A percentile compares a stretch with the other conserved stretches of the same genome.
phyloP scores from a whole-genome alignment of 2,888 invertebrate genomes.

The Aporophyla nigra region DNA sequence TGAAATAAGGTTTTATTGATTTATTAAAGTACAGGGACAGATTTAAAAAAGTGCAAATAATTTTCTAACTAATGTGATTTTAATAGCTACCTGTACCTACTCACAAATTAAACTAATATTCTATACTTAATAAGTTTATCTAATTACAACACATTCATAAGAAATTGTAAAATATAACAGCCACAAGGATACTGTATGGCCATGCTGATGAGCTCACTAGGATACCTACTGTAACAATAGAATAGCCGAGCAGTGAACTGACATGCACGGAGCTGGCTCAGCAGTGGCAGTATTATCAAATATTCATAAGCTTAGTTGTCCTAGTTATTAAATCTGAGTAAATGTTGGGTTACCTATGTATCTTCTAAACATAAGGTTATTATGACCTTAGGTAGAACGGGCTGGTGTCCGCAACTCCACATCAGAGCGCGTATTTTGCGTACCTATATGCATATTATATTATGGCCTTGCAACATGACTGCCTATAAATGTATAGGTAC shows the following conservation, averaged over 20 bases:
- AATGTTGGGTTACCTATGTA: slow-evolving; percentile 42
- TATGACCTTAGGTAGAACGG: too few species aligned
- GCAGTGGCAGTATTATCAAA: slow-evolving; percentile 70
- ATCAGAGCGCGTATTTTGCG: too few species aligned
- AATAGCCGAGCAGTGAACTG: not conserved
- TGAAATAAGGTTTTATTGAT: slow-evolving; percentile 49
- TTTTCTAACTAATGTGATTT: slow-evolving; percentile 69
- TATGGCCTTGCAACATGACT: slow-evolving; percentile 7
- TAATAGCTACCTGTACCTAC: slow-evolving; percentile 61
- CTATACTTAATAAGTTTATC: slow-evolving; percentile 28
- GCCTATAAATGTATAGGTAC: not conserved
- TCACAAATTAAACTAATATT: slow-evolving; percentile 49
- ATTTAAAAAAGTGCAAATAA: slow-evolving; percentile 88
- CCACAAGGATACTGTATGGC: not conserved
- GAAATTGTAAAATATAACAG: slow-evolving; percentile 33
- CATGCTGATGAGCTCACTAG: slow-evolving; percentile 1
- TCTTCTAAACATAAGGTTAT: slow-evolving; percentile 34
- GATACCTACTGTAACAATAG: slow-evolving; percentile 15
- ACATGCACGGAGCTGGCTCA: not conserved
- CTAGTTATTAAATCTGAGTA: slow-evolving; percentile 39
- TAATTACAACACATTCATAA: slow-evolving; percentile 59
- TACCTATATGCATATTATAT: too few species aligned
- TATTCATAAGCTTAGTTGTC: slow-evolving; percentile 77
- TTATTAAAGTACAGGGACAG: slow-evolving; percentile 71
- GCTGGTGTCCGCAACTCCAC: too few species aligned